Base-by-base conservation (phyloP, 2,888 invertebrate species). In the Scaptomyza cyrtandrae region DNA sequence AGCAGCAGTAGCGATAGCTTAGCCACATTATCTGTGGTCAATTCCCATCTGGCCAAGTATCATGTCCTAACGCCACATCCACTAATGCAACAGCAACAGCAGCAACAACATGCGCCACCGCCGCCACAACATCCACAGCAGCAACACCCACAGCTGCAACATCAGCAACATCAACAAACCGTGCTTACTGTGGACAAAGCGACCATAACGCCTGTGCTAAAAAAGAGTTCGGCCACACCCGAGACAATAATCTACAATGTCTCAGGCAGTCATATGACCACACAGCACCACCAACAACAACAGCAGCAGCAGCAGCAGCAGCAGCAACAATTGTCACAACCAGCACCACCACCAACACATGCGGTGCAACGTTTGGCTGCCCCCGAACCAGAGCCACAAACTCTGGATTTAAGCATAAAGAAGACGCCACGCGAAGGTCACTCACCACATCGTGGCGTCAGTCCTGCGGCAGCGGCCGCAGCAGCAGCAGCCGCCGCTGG, bases 401-500 rank as follows among this genome's bases (percentile, higher is more conserved):
- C 96, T 0, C 92, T 96, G 0, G 96, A 97, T 88, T 92, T 96
- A 73, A 96, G 96, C 86, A 95, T 96, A 61, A 96, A 96, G 91
- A 95, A 95, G 79, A 95, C 95, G 2, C 86, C 90, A 5, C 88
- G 92, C 91, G 95, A 77, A 93, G 76, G 65, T 90, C 92, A 85
- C 10, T 90, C 91, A 5, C 90, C 90, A 83, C 90, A 90, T 46
- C 76, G 89, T 44, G 66, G 87, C 48, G 63, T 86, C 62, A 27
- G 39, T 39, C 52, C 50, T 11, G 48, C 67, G 0, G 55, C 66
- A 29, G 37, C 76, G 61, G 27, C 78, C 66, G 60, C 82, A 67
- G 41, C 45, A 4, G 14, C 78, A 59, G 19, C 46, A 6, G 53
- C 37, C 9, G 61, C 66, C 0, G 62, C 78, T 6, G 55, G 78